phyloP scores from a whole-genome alignment of 2,113 vertebrate species.

The Apaloderma vittatum region DNA sequence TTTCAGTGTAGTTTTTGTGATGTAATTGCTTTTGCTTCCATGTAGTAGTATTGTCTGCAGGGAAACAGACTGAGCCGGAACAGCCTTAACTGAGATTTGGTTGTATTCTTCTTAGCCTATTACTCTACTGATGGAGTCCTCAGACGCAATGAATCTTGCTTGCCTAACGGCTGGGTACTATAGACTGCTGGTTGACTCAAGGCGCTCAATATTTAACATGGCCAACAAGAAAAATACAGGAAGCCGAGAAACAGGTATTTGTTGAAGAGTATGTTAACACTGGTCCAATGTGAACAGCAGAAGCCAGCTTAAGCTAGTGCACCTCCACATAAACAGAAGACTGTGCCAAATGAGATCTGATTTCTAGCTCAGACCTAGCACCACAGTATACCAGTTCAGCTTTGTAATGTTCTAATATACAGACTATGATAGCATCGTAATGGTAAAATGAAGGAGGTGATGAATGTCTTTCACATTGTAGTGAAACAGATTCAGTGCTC shows the following conservation, averaged over 20 bases:
- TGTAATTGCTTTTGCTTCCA: background rate
- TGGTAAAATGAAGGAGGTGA: background rate
- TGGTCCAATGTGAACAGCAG: background rate
- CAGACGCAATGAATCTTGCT: constrained; percentile 98
- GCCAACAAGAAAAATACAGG: constrained; percentile 89
- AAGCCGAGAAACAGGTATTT: constrained; percentile 83
- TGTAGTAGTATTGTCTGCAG: background rate
- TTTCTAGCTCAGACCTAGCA: background rate
- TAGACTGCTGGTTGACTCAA: constrained; percentile 93
- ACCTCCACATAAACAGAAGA: background rate
- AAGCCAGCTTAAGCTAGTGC: background rate
- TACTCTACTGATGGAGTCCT: constrained; percentile 95
- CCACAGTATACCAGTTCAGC: background rate
- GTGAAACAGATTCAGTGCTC: background rate
- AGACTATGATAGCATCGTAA: background rate
- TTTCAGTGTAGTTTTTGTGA: background rate
- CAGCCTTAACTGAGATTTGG: constrained; percentile 36
- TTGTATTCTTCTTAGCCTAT: constrained; percentile 87
- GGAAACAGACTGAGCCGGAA: background rate
- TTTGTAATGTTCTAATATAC: background rate
- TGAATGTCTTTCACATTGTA: background rate
- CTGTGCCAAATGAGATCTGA: background rate
- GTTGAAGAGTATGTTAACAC: background rate
- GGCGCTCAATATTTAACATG: constrained; percentile 98
- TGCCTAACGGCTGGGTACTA: constrained; percentile 98